These are phyloP conservation scores for Tetrapedia diversipes DNA, from an alignment of 2,888 invertebrate genomes.

Conservation along the genomic window DNA sequence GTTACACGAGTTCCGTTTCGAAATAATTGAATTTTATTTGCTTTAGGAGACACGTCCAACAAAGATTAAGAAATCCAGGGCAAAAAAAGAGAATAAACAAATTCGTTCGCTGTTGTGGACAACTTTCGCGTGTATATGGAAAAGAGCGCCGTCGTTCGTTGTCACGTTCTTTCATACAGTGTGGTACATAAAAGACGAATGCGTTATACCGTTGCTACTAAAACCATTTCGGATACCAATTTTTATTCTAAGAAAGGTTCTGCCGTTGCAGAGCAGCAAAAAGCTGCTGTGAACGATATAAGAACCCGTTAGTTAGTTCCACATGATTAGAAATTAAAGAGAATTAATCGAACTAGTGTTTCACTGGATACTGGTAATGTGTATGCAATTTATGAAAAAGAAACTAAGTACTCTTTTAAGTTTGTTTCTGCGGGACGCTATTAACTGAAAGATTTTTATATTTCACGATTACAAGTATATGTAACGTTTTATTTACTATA, in stretches of 20 bases:
- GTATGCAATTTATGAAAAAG: background rate
- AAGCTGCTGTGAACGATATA: conserved; percentile 57
- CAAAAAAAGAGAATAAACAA: conserved; percentile 70
- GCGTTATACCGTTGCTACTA: conserved; percentile 69
- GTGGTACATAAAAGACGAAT: conserved; percentile 69
- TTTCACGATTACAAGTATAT: background rate
- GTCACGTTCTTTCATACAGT: conserved; percentile 68
- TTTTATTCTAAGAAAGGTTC: conserved; percentile 70
- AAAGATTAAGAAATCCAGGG: conserved; percentile 71
- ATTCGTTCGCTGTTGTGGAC: conserved; percentile 75
- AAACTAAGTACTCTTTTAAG: background rate
- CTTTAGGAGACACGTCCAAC: conserved; percentile 76
- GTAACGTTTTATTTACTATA: background rate
- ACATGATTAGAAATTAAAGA: background rate
- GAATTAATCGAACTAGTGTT: background rate
- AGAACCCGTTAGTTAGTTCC: background rate
- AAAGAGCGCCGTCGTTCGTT: conserved; percentile 72
- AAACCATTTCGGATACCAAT: conserved; percentile 73
- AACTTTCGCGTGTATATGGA: conserved; percentile 74
- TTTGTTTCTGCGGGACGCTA: background rate
- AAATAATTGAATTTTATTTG: conserved; percentile 75
- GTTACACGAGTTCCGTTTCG: conserved; percentile 18
- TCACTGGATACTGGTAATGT: background rate
- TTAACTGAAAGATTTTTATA: background rate
- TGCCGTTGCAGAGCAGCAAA: conserved; percentile 60